A percentile compares a stretch with the other conserved stretches of the same genome.
phyloP scores from a whole-genome alignment of 2,888 invertebrate species.

The Sinopyrophorus schimmeli region DNA sequence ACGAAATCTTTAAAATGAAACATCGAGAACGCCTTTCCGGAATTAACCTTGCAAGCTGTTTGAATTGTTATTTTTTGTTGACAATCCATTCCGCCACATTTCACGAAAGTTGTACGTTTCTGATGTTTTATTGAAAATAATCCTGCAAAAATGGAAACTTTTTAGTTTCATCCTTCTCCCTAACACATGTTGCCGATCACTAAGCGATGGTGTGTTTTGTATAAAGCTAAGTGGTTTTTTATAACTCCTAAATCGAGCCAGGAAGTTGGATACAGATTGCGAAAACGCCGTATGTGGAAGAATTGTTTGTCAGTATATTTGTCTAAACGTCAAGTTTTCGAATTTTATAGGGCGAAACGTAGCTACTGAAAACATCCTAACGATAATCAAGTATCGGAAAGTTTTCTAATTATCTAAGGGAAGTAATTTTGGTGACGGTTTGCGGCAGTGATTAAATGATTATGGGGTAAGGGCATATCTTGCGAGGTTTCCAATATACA shows the following conservation, averaged over 20 bases:
- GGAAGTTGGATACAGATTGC: conserved; percentile 10
- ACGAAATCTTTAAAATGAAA: conserved; percentile 12
- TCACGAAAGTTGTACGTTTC: too few species aligned
- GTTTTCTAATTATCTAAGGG: conserved; percentile 31
- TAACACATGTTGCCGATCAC: conserved; percentile 12
- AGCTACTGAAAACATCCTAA: conserved; percentile 17
- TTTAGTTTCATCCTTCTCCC: neutral
- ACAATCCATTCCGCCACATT: too few species aligned
- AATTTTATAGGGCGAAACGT: conserved; percentile 16
- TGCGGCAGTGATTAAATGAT: conserved; percentile 21
- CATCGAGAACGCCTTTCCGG: too few species aligned
- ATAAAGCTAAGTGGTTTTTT: conserved; percentile 13
- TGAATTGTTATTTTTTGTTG: too few species aligned
- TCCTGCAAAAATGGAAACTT: neutral
- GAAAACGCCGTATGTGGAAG: conserved; percentile 1
- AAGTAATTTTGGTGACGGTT: conserved; percentile 26
- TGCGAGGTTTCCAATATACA: too few species aligned
- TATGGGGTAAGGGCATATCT: conserved; percentile 22
- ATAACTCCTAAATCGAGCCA: conserved; percentile 4
- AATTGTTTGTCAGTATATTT: conserved; percentile 25
- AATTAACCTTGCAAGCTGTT: too few species aligned
- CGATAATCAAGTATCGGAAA: conserved; percentile 30
- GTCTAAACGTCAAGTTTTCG: conserved; percentile 7
- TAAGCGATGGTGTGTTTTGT: conserved; percentile 5
- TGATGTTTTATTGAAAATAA: neutral